Evolutionary conservation across 1,140 invertebrate genomes (phyloP).

Genomic region (Laupala kohalensis): DNA sequence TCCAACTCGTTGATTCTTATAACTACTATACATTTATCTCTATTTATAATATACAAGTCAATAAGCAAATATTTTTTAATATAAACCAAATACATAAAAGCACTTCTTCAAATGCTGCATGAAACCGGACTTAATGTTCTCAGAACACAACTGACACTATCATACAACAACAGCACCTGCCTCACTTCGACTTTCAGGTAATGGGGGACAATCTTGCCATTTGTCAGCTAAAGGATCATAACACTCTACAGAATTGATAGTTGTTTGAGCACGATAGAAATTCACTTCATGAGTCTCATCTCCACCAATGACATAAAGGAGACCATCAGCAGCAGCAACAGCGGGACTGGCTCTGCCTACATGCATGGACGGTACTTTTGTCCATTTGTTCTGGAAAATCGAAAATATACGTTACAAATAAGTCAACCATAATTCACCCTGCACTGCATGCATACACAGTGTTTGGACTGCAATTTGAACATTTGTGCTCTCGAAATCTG

Average conservation of each 20-base stretch:
- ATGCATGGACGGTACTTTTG: constrained; percentile 54
- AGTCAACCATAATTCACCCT: too few species aligned
- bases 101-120: neutral
- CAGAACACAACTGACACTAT: neutral
- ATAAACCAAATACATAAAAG: neutral
- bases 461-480: too few species aligned
- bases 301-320: constrained; percentile 75
- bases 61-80: too few species aligned
- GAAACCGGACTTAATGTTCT: neutral
- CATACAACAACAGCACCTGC: constrained; percentile 57
- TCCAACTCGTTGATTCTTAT: too few species aligned
- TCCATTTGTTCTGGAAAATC: constrained; percentile 57
- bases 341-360: constrained; percentile 67
- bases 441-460: too few species aligned
- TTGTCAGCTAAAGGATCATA: constrained; percentile 64
- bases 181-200: constrained; percentile 71
- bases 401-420: neutral
- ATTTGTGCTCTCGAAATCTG: too few species aligned
- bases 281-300: constrained; percentile 58
- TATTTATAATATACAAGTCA: too few species aligned
- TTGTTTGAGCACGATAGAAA: constrained; percentile 70
- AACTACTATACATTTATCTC: too few species aligned
- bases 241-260: constrained; percentile 63
- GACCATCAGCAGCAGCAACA: constrained; percentile 66
- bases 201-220: constrained; percentile 61